phyloP scores from a whole-genome alignment of 2,113 vertebrate species.

The Collichthys lucidus region DNA sequence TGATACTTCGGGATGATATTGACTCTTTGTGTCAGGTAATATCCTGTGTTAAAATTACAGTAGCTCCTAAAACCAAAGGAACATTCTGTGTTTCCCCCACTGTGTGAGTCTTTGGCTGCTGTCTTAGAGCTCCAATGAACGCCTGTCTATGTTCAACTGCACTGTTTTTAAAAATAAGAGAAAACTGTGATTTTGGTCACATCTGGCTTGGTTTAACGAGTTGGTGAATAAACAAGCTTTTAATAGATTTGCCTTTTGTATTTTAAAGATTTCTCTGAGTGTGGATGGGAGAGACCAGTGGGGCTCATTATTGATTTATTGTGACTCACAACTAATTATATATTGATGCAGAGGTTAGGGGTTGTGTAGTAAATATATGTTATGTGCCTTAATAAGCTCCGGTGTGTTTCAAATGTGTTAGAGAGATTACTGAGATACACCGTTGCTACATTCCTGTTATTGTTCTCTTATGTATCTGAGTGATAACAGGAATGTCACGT shows the following conservation, averaged over 20 bases:
- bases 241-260: neutral
- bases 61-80: neutral
- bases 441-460: neutral
- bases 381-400: neutral
- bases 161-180: neutral
- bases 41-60: neutral
- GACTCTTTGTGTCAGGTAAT: neutral
- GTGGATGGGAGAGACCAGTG: neutral
- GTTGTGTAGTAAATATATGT: neutral
- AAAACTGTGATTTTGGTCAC: neutral
- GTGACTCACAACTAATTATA: neutral
- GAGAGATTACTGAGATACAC: neutral
- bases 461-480: neutral
- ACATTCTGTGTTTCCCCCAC: neutral
- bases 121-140: neutral
- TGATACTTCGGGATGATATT: neutral
- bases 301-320: conserved; percentile 35
- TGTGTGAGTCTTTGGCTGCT: neutral
- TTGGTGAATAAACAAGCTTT: conserved; percentile 1
- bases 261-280: conserved; percentile 19
- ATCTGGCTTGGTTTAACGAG: conserved; percentile 16
- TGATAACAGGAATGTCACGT: neutral
- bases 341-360: conserved; percentile 9
- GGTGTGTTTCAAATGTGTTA: neutral
- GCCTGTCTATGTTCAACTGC: neutral